Conservation (phyloP, 2,113 vertebrate species). For the Centrocercus urophasianus region DNA sequence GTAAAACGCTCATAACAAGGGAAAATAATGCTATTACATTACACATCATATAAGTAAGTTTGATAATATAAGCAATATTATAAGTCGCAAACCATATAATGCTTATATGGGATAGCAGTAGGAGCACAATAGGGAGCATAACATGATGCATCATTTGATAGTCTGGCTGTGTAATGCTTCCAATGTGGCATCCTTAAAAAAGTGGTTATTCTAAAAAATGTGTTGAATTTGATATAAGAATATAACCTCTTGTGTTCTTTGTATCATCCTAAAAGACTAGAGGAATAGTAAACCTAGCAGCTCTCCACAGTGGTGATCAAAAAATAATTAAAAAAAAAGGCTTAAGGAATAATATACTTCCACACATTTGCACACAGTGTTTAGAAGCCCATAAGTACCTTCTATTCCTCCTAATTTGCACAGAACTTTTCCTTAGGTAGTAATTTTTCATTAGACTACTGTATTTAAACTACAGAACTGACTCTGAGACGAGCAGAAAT, state of each 20-base stretch:
- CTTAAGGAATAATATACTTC: not conserved
- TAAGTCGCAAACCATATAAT: not conserved
- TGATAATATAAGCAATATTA: not conserved
- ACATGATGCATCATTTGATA: not conserved
- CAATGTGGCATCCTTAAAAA: not conserved
- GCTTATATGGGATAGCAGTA: not conserved
- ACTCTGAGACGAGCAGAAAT: not conserved
- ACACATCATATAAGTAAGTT: not conserved
- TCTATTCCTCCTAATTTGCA: not conserved
- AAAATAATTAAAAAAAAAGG: not conserved
- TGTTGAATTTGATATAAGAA: not conserved
- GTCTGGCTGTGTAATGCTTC: not conserved
- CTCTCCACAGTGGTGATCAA: not conserved
- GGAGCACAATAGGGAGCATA: not conserved
- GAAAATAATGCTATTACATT: not conserved
- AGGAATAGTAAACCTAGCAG: not conserved
- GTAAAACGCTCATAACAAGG: not conserved
- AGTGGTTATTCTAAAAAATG: not conserved
- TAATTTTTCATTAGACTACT: not conserved
- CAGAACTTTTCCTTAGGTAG: not conserved
- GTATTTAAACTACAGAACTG: not conserved
- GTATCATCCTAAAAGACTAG: not conserved
- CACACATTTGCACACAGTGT: not conserved
- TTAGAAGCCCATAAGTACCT: not conserved
- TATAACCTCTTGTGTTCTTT: not conserved